Percentiles rank a stretch among this genome's conserved stretches.
Conservation (phyloP, 1,140 invertebrate species). For the Gonatopus flavifemur region DNA sequence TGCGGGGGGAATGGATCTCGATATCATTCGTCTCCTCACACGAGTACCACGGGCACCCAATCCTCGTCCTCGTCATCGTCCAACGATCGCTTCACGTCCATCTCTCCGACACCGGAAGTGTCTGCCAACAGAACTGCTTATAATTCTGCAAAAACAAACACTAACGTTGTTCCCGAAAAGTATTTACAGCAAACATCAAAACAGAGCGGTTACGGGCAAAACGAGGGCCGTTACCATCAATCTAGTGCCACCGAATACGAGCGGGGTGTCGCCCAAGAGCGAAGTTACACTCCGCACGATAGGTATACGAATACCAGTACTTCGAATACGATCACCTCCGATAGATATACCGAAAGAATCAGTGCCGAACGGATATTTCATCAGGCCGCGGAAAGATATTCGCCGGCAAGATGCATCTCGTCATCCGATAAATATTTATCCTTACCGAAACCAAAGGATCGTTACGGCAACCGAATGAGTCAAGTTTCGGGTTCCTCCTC, state of each 20-base stretch:
- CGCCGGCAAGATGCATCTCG: constrained; percentile 37
- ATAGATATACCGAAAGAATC: constrained; percentile 37
- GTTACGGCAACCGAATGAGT: constrained; percentile 48
- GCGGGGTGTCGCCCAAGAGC: constrained; percentile 38
- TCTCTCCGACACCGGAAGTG: constrained; percentile 27
- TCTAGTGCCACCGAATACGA: constrained; percentile 15
- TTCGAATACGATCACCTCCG: no score
- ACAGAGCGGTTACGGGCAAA: constrained; percentile 15
- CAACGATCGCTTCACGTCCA: constrained; percentile 26
- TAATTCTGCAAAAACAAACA: constrained; percentile 2
- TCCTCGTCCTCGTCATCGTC: constrained; percentile 18
- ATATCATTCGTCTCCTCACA: constrained; percentile 27
- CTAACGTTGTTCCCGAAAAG: constrained; percentile 20
- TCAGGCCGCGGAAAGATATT: constrained; percentile 41
- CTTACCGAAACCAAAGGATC: constrained; percentile 56
- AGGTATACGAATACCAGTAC: neutral
- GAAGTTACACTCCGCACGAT: constrained; percentile 35
- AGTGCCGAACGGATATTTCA: constrained; percentile 41
- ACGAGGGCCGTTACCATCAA: no score
- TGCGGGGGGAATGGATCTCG: neutral
- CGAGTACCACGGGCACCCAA: constrained; percentile 16
- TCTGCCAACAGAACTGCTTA: constrained; percentile 13
- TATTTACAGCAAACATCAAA: constrained; percentile 30
- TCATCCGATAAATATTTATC: constrained; percentile 55
- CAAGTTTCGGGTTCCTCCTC: constrained; percentile 45